phyloP scores from a whole-genome alignment of 2,888 invertebrate genomes.

The Drosophila anomalata region DNA sequence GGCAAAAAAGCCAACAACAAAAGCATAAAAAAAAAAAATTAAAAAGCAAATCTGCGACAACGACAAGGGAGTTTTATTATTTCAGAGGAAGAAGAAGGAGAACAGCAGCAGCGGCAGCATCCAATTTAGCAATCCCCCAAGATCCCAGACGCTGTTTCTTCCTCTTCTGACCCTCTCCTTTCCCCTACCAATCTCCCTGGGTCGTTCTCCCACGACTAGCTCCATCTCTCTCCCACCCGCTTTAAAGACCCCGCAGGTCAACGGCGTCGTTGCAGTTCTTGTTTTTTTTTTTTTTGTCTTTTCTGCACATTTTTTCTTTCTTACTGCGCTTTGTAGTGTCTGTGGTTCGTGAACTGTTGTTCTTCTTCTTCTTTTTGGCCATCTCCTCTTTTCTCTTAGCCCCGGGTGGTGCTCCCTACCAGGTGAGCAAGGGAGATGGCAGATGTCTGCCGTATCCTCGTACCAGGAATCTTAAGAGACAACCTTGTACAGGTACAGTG shows the following conservation, averaged over 20 bases:
- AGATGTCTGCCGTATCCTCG: slow-evolving; percentile 34
- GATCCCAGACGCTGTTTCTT: slow-evolving; percentile 21
- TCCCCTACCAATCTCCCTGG: neutral
- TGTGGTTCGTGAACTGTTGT: slow-evolving; percentile 49
- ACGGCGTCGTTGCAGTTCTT: slow-evolving; percentile 49
- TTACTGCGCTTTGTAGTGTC: slow-evolving; percentile 68
- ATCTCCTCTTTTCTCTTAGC: too few species aligned
- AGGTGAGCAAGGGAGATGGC: slow-evolving; percentile 23
- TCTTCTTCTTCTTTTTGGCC: slow-evolving; percentile 1
- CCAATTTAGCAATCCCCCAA: slow-evolving; percentile 65
- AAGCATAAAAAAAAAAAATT: neutral
- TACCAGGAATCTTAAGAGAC: slow-evolving; percentile 15
- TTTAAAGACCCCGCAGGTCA: slow-evolving; percentile 36
- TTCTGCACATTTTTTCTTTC: slow-evolving; percentile 56
- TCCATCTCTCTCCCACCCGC: slow-evolving; percentile 22
- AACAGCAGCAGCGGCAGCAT: slow-evolving; percentile 55
- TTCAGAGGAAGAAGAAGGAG: slow-evolving; percentile 33
- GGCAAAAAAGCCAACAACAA: slow-evolving; percentile 32
- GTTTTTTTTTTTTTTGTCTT: slow-evolving; percentile 17
- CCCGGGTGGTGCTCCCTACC: neutral
- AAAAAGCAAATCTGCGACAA: slow-evolving; percentile 37
- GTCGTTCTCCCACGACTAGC: slow-evolving; percentile 35
- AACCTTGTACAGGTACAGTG: slow-evolving; percentile 38
- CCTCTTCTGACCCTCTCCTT: neutral
- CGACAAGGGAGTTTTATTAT: slow-evolving; percentile 62